Evolutionary conservation across 2,797 vertebrate genomes (phyloP).

Genomic region (Benthosema pterotum): DNA sequence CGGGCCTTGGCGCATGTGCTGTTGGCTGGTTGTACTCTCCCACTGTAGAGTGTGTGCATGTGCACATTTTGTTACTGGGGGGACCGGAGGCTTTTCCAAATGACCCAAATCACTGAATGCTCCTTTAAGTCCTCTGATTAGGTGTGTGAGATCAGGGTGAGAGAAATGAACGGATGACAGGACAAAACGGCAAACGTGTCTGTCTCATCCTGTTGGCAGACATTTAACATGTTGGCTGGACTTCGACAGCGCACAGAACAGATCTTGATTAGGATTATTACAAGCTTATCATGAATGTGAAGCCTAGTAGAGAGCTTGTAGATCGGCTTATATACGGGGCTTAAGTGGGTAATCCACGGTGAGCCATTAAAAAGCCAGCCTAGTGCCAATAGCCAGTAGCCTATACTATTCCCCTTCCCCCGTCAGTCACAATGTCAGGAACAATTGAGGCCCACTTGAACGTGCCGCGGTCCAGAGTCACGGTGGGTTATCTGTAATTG

Average conservation of each 20-base stretch:
- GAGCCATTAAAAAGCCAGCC: slow-evolving; percentile 3
- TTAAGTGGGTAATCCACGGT: slow-evolving; percentile 6
- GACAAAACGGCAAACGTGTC: too few relatives aligned
- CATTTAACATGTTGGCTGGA: not conserved
- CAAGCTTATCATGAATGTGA: too few relatives aligned
- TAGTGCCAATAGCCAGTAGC: not conserved
- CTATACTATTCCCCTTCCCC: not conserved
- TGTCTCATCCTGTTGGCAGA: not conserved
- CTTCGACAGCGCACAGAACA: not conserved
- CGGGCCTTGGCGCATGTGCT: too few relatives aligned
- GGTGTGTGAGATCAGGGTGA: not conserved
- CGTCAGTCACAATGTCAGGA: not conserved
- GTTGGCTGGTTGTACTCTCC: too few relatives aligned
- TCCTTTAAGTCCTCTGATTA: too few relatives aligned
- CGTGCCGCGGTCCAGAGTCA: slow-evolving; percentile 5
- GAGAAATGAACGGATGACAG: not conserved
- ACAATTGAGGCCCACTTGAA: slow-evolving; percentile 14
- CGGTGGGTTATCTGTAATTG: slow-evolving; percentile 3
- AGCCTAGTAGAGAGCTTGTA: too few relatives aligned
- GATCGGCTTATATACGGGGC: not conserved
- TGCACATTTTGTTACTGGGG: too few relatives aligned
- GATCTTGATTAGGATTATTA: too few relatives aligned
- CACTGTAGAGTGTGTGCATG: too few relatives aligned
- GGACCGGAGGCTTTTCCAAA: too few relatives aligned
- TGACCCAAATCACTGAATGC: too few relatives aligned